Conservation (phyloP, 2,797 vertebrate genomes). For the Lerista edwardsae region DNA sequence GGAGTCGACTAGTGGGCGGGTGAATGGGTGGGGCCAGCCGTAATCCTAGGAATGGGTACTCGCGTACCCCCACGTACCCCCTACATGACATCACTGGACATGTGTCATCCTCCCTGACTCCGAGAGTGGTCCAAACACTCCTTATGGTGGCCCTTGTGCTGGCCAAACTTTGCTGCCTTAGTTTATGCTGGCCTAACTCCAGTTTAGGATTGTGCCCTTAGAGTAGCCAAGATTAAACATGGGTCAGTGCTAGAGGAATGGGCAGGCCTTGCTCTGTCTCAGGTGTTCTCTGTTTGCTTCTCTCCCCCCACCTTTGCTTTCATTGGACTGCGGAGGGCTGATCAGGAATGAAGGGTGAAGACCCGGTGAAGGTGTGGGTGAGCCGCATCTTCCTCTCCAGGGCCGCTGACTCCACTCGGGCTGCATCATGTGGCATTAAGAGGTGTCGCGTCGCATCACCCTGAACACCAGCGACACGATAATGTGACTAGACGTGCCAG, state of each 20-base stretch:
- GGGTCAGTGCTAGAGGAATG: background rate
- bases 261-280: background rate
- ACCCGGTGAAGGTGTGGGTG: background rate
- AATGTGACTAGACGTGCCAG: constrained; percentile 39
- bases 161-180: too few species aligned
- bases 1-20: too few species aligned
- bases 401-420: constrained; percentile 37
- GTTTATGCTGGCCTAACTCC: too few species aligned
- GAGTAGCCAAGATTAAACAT: background rate
- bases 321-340: background rate
- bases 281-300: background rate
- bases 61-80: too few species aligned
- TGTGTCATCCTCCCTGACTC: too few species aligned
- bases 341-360: background rate
- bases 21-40: too few species aligned
- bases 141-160: too few species aligned
- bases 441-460: constrained; percentile 39
- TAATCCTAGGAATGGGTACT: too few species aligned
- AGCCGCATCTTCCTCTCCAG: constrained; percentile 27
- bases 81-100: too few species aligned
- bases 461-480: constrained; percentile 45
- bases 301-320: constrained; percentile 16
- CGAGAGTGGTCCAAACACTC: too few species aligned
- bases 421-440: constrained; percentile 41
- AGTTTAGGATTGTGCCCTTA: too few species aligned